Conservation (phyloP, 2,888 invertebrate species). For the Palloptera scutellata region DNA sequence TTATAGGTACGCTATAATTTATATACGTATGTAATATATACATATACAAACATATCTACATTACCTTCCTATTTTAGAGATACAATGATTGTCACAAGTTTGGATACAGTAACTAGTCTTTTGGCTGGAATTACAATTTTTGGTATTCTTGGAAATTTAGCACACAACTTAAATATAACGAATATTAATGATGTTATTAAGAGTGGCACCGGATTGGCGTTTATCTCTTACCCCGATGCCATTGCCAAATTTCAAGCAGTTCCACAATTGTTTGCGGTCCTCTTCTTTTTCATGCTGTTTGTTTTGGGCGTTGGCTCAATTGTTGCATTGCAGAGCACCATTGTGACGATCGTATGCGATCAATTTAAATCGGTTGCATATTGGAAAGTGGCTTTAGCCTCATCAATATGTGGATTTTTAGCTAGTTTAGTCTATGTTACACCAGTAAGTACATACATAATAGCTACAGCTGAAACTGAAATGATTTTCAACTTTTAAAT, state of each 20-base stretch:
- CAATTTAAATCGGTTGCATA: slow-evolving; percentile 70
- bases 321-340: slow-evolving; percentile 73
- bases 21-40: background rate
- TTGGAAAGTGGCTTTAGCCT: slow-evolving; percentile 68
- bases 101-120: slow-evolving; percentile 82
- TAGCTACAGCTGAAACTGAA: background rate
- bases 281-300: slow-evolving; percentile 85
- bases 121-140: slow-evolving; percentile 83
- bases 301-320: slow-evolving; percentile 81
- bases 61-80: slow-evolving; percentile 62
- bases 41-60: background rate
- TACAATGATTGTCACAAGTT: slow-evolving; percentile 79
- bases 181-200: slow-evolving; percentile 73
- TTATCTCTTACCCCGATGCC: slow-evolving; percentile 84
- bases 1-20: slow-evolving; percentile 61
- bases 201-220: slow-evolving; percentile 80
- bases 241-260: slow-evolving; percentile 76
- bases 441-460: slow-evolving; percentile 62
- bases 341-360: slow-evolving; percentile 75
- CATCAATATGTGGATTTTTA: slow-evolving; percentile 69
- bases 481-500: background rate
- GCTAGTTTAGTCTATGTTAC: slow-evolving; percentile 78
- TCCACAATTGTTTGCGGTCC: slow-evolving; percentile 81
- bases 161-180: slow-evolving; percentile 68
- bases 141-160: slow-evolving; percentile 81